Evolutionary conservation across 2,113 vertebrate species (phyloP), one percentile per base, ranked within the genome.

Genomic region (Pangasianodon hypophthalmus): DNA sequence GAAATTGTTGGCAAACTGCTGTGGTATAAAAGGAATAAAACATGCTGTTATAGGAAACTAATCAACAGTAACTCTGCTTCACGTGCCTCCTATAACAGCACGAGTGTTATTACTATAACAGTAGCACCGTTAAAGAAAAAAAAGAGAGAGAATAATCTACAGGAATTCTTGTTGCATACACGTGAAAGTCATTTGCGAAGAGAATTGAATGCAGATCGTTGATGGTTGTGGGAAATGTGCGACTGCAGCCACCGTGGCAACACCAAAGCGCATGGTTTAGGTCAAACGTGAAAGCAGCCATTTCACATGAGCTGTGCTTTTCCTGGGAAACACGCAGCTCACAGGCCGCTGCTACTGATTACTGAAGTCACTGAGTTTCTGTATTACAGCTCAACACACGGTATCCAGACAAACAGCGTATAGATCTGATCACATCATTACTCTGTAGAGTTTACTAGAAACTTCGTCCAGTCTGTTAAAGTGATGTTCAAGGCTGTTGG

Each of bases 21-120:
- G 46, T 52, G 48, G 24, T n/a, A 8, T 52, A 52, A 81, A 81
- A 81, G 77, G 19, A 82, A 82, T 82, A 82, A 54, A 82, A 19
- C 48, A 37, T 19, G 4, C 29, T 0, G 44, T 26, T n/a, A 5
- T 6, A 32, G 29, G 48, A 52, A 50, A 52, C 6, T 2, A n/a
- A 80, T 24, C 37, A 9, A 10, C n/a, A 37, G 32, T 37, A n/a
- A 29, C 8, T 62, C 6, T 2, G 5, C 21, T 83, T 13, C 6
- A 56, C n/a, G 29, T 2, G 26, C 9, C 24, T 41, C 58, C 13
- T 62, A 4, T 84, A 13, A 29, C 44, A 46, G 1, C 13, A 18
- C 5, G 41, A 29, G 19, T 69, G 62, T 32, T 46, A 71, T 52
- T 71, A 5, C 8, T 13, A 11, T 37, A 71, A 71, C 84, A 50